phyloP scores from a whole-genome alignment of 2,797 vertebrate genomes.

The Dipus sagitta region DNA sequence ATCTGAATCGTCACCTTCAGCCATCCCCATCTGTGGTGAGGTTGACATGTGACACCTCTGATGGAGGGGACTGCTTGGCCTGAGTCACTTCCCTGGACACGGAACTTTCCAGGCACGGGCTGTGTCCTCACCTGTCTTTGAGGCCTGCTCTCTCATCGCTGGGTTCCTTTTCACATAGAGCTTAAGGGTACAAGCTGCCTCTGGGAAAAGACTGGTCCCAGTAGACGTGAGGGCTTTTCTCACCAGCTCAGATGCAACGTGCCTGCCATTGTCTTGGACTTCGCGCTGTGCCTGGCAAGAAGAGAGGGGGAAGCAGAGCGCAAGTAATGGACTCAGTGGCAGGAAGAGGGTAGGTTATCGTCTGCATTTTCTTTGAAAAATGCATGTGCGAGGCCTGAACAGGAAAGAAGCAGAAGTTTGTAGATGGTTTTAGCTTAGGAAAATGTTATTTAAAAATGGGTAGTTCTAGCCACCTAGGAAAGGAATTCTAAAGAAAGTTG shows the following conservation, averaged over 20 bases:
- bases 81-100: not conserved
- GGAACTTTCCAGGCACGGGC: not conserved
- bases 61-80: not conserved
- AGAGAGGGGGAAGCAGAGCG: not conserved
- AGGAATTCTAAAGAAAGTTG: conserved; percentile 34
- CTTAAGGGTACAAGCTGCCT: not conserved
- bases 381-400: conserved; percentile 1
- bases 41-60: not conserved
- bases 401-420: conserved; percentile 19
- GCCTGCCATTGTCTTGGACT: not conserved
- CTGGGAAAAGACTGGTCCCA: not conserved
- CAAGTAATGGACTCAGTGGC: not conserved
- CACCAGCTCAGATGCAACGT: not conserved
- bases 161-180: not conserved
- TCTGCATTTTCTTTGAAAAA: conserved; percentile 45
- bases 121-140: not conserved
- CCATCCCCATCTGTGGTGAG: not conserved
- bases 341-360: not conserved
- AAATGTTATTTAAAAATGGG: not conserved
- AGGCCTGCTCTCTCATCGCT: not conserved
- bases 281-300: conserved; percentile 36
- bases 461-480: not conserved
- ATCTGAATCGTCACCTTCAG: not conserved
- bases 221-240: not conserved
- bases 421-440: not conserved